These are phyloP conservation scores for Philereme transversata DNA, from an alignment of 2,888 invertebrate genomes.

Conservation along the genomic window DNA sequence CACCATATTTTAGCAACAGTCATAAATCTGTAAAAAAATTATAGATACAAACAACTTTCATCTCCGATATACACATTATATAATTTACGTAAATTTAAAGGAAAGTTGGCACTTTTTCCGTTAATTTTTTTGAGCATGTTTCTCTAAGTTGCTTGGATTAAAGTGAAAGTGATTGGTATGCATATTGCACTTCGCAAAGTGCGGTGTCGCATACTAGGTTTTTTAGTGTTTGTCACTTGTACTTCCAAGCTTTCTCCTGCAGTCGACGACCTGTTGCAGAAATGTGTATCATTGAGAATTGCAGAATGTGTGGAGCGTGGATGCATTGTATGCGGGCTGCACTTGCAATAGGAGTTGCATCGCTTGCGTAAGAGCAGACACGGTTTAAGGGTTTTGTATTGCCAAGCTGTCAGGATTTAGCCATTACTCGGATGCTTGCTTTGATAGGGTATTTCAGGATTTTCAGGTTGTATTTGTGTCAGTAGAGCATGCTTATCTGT, in stretches of 20 bases:
- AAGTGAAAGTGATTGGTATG: constrained; percentile 48
- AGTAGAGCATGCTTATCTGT: too few relatives aligned
- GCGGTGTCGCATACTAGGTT: constrained; percentile 19
- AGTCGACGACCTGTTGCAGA: constrained; percentile 29
- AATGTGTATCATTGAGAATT: constrained; percentile 17
- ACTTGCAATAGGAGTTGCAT: constrained; percentile 28
- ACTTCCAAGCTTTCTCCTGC: constrained; percentile 31
- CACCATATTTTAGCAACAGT: constrained; percentile 1
- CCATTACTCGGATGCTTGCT: neutral
- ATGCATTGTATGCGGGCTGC: constrained; percentile 31
- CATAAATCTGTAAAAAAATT: constrained; percentile 8
- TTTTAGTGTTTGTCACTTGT: constrained; percentile 21
- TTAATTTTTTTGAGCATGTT: constrained; percentile 27
- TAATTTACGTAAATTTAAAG: constrained; percentile 26
- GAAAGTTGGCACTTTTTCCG: constrained; percentile 34
- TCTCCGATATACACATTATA: constrained; percentile 16
- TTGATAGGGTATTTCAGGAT: too few relatives aligned
- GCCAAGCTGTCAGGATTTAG: neutral
- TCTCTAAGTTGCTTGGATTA: constrained; percentile 31
- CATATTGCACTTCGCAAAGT: constrained; percentile 30
- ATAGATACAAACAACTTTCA: constrained; percentile 18
- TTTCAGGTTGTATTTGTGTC: too few relatives aligned
- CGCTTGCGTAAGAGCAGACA: constrained; percentile 26
- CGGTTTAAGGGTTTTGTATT: constrained; percentile 23
- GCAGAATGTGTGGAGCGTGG: constrained; percentile 22